Conservation (phyloP, 2,888 invertebrate genomes). For the Drosophila tanythrix region DNA sequence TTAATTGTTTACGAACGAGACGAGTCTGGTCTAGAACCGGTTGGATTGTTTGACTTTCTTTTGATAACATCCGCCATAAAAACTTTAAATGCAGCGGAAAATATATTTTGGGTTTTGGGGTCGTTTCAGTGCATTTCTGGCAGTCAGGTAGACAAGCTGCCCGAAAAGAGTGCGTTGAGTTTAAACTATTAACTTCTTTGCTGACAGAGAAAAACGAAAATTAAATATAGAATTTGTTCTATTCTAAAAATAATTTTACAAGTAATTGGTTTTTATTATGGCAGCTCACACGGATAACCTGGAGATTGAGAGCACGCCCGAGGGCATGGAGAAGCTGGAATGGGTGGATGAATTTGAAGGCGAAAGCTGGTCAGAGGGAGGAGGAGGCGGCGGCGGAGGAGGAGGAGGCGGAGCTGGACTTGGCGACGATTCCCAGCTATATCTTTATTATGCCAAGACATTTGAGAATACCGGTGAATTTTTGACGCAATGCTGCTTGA, state of each 20-base stretch:
- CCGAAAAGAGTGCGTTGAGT: background rate
- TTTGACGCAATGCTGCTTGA: conserved; percentile 83
- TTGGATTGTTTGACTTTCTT: background rate
- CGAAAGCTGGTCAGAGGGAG: conserved; percentile 45
- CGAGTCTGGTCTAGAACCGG: background rate
- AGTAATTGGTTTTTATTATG: no score
- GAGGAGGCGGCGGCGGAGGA: conserved; percentile 41
- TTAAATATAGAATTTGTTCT: background rate
- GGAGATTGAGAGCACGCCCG: conserved; percentile 85
- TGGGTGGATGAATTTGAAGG: conserved; percentile 91
- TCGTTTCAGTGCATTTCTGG: conserved; percentile 4
- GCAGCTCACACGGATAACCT: conserved; percentile 62
- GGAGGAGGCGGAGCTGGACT: background rate
- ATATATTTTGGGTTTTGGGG: background rate
- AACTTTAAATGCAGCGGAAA: background rate
- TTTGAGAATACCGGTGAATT: conserved; percentile 88
- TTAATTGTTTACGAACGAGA: background rate
- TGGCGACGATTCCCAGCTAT: conserved; percentile 85
- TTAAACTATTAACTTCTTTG: background rate
- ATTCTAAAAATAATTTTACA: background rate
- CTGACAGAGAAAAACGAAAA: background rate
- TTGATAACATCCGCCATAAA: background rate
- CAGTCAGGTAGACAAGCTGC: background rate
- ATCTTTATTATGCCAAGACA: conserved; percentile 91
- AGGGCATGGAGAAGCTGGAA: conserved; percentile 89